Percentiles rank a stretch among this genome's conserved stretches.
Evolutionary conservation across 2,113 vertebrate species (phyloP).

Genomic region (Dicaeum eximium): DNA sequence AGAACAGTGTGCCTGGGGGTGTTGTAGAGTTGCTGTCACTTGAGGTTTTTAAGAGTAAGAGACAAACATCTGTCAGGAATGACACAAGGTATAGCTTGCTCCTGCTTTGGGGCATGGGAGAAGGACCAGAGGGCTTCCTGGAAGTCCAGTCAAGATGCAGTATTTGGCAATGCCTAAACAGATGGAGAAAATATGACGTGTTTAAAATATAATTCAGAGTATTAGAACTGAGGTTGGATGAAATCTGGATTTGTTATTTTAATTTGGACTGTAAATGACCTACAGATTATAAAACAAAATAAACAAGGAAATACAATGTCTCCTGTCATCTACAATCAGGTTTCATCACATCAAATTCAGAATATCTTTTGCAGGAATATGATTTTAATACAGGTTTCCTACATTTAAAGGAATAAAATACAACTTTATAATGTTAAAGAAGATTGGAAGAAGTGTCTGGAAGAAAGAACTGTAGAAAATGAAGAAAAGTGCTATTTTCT

Average conservation of each 20-base stretch:
- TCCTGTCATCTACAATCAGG: neutral
- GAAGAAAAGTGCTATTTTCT: neutral
- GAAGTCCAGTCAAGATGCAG: neutral
- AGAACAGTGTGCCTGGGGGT: neutral
- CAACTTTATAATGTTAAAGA: neutral
- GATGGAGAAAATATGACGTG: neutral
- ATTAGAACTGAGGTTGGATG: neutral
- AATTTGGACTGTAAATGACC: neutral
- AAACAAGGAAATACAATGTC: neutral
- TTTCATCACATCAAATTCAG: neutral
- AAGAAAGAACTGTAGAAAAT: neutral
- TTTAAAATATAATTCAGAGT: neutral
- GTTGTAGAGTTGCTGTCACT: neutral
- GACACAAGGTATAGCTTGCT: neutral
- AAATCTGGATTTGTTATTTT: neutral
- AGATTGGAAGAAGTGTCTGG: neutral
- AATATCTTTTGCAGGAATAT: neutral
- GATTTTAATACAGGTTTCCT: neutral
- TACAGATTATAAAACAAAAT: neutral
- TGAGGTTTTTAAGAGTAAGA: neutral
- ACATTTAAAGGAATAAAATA: neutral
- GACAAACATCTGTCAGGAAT: slow-evolving; percentile 11
- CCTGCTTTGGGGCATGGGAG: neutral
- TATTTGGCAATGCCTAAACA: neutral
- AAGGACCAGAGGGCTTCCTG: neutral